Conservation (phyloP, 2,113 vertebrate genomes). For the Cyprinodon brontotheroides region DNA sequence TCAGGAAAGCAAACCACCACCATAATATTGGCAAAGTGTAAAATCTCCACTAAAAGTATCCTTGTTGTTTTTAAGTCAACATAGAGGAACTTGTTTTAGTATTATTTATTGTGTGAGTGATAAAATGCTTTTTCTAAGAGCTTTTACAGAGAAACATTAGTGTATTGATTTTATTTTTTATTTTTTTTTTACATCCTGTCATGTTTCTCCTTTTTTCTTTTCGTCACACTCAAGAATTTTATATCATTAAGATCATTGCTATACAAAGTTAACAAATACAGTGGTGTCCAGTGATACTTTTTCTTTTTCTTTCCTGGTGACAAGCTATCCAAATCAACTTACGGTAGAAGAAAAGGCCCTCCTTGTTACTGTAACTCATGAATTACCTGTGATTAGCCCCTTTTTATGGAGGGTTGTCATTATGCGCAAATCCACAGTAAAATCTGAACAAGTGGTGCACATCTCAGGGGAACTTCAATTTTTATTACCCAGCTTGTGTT, state of each 20-base stretch:
- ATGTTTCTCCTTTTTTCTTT: not conserved
- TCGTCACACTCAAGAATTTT: not conserved
- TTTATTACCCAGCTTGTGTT: not conserved
- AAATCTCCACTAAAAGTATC: conserved; percentile 10
- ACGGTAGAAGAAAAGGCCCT: not conserved
- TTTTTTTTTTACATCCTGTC: too few species aligned
- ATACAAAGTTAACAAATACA: not conserved
- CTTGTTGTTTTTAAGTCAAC: conserved; percentile 22
- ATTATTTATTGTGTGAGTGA: conserved; percentile 35
- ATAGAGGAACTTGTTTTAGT: conserved; percentile 19
- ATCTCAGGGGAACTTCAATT: not conserved
- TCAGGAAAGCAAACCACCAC: conserved; percentile 11
- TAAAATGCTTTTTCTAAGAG: conserved; percentile 35
- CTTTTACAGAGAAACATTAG: not conserved
- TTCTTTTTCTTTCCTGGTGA: not conserved
- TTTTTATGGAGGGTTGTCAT: not conserved
- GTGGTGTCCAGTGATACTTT: not conserved
- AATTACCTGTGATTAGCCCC: not conserved
- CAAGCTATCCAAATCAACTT: not conserved
- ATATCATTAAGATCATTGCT: not conserved
- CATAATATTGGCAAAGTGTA: conserved; percentile 25
- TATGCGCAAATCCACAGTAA: not conserved
- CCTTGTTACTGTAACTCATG: not conserved
- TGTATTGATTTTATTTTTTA: too few species aligned
- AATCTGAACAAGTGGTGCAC: not conserved